Conservation (phyloP, 2,113 vertebrate species). For the Apodemus speciosus region DNA sequence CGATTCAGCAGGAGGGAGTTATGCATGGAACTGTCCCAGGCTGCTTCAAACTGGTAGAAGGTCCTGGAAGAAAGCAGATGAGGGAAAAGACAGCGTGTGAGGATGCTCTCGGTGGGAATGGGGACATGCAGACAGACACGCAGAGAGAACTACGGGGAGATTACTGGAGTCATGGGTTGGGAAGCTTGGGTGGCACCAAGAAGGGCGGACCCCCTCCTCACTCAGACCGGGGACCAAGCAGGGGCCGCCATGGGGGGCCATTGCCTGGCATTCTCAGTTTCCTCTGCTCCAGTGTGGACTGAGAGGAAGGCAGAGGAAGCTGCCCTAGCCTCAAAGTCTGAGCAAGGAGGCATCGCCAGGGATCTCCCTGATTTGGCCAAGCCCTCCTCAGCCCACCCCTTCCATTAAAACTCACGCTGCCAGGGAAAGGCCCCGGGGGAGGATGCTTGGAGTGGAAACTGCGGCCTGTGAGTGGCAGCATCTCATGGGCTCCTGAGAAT, state of each 20-base stretch:
- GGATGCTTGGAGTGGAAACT: conserved; percentile 62
- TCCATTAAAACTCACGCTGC: not conserved
- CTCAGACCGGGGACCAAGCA: not conserved
- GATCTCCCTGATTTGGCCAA: not conserved
- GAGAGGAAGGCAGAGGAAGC: not conserved
- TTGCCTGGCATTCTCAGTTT: not conserved
- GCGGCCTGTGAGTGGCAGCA: not conserved
- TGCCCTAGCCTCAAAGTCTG: not conserved
- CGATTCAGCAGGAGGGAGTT: conserved; percentile 96
- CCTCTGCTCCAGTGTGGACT: not conserved
- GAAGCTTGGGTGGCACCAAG: conserved; percentile 4
- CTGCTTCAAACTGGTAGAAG: conserved; percentile 96
- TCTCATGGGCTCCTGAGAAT: not conserved
- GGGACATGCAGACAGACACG: conserved; percentile 67
- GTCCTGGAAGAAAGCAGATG: conserved; percentile 86
- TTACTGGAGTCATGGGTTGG: conserved; percentile 67
- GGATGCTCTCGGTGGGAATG: not conserved
- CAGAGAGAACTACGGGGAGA: conserved; percentile 62
- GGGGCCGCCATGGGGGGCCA: not conserved
- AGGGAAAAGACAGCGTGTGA: not conserved
- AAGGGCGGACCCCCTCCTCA: not conserved
- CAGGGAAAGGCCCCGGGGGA: not conserved
- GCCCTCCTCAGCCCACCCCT: not conserved
- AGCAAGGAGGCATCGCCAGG: not conserved
- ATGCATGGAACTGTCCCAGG: conserved; percentile 99